Conservation (phyloP, 2,113 vertebrate genomes). For the Misgurnus anguillicaudatus region DNA sequence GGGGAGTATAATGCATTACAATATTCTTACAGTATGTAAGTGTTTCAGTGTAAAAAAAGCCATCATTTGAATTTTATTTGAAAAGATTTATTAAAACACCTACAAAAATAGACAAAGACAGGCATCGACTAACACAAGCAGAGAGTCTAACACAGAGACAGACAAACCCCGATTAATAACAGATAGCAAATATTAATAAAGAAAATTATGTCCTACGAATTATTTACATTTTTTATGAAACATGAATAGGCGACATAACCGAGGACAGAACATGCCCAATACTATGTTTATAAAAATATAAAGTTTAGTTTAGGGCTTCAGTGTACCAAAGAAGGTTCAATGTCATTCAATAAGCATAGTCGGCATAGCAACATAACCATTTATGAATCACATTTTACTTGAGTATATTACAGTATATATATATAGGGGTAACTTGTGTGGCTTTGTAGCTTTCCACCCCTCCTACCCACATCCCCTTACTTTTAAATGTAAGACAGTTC, state of each 20-base stretch:
- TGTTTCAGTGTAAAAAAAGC: not conserved
- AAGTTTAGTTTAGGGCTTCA: conserved; percentile 68
- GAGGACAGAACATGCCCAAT: conserved; percentile 56
- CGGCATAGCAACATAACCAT: conserved; percentile 57
- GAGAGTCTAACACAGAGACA: conserved; percentile 71
- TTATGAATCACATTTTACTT: conserved; percentile 51
- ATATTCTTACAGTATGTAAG: no score
- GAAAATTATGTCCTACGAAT: conserved; percentile 70
- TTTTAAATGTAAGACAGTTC: not conserved
- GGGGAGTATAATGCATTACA: no score
- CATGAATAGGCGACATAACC: conserved; percentile 54
- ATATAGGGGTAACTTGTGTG: not conserved
- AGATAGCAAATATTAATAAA: conserved; percentile 74
- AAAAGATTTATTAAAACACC: conserved; percentile 80
- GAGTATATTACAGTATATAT: conserved; percentile 41
- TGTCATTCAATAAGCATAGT: conserved; percentile 46
- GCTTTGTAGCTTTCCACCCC: not conserved
- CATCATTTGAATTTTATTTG: conserved; percentile 3
- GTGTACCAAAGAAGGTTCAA: conserved; percentile 69
- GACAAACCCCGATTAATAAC: conserved; percentile 65
- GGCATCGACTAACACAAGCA: conserved; percentile 62
- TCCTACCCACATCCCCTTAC: not conserved
- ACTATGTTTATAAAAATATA: conserved; percentile 64
- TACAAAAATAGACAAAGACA: conserved; percentile 76
- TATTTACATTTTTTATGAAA: conserved; percentile 74